These are phyloP conservation scores for Falco biarmicus DNA, from an alignment of 2,797 vertebrate genomes.

Conservation along the genomic window DNA sequence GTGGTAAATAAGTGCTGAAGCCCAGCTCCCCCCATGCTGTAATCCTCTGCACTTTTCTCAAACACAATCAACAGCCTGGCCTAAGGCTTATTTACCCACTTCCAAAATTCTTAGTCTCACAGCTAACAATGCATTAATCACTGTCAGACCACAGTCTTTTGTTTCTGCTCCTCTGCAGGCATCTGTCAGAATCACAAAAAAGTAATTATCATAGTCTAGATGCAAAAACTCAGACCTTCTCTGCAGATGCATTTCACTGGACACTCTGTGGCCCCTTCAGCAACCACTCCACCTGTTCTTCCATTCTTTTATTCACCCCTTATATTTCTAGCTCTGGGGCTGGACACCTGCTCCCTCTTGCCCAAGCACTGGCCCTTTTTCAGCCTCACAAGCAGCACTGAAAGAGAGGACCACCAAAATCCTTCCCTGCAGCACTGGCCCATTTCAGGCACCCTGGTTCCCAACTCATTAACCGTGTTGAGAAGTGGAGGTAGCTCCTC, in stretches of 20 bases:
- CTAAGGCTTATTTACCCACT: conserved; percentile 18
- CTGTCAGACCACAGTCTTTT: conserved; percentile 1
- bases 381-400: neutral
- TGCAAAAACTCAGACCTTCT: neutral
- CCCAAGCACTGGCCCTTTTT: neutral
- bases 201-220: neutral
- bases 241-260: fast-evolving
- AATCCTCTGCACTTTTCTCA: neutral
- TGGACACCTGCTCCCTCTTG: neutral
- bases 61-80: neutral
- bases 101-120: conserved; percentile 24
- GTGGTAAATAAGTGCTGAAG: neutral
- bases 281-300: neutral
- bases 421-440: neutral
- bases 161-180: conserved; percentile 27
- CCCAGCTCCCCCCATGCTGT: neutral
- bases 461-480: neutral
- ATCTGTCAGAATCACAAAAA: conserved; percentile 34
- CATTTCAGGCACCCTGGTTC: neutral
- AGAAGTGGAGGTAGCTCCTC: neutral
- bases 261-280: neutral
- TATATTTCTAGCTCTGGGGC: neutral
- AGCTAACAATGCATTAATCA: conserved; percentile 34
- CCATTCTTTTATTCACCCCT: neutral
- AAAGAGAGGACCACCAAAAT: neutral